These are phyloP conservation scores for Maniola hyperantus DNA, from an alignment of 2,888 invertebrate genomes.

Conservation along the genomic window DNA sequence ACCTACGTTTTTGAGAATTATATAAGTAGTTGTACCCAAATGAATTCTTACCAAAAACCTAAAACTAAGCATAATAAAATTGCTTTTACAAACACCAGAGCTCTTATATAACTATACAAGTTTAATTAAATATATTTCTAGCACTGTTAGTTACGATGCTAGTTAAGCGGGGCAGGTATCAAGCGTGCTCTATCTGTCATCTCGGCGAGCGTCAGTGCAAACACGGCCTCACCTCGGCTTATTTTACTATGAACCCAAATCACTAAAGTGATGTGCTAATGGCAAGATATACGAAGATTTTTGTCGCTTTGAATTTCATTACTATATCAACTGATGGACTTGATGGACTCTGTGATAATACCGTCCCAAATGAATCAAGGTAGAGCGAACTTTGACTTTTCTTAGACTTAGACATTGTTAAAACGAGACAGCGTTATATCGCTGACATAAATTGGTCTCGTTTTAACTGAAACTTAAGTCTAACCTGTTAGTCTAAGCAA, in stretches of 20 bases:
- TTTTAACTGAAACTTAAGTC: too few relatives aligned
- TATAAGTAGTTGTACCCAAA: too few relatives aligned
- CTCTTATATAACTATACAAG: conserved; percentile 22
- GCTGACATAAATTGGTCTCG: too few relatives aligned
- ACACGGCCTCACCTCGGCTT: conserved; percentile 61
- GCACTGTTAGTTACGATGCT: conserved; percentile 12
- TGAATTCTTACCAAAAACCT: too few relatives aligned
- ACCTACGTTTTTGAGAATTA: too few relatives aligned
- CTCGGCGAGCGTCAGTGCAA: conserved; percentile 68
- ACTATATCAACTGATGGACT: not conserved
- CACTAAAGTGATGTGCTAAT: conserved; percentile 3
- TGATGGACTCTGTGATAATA: not conserved
- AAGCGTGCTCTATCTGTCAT: conserved; percentile 79
- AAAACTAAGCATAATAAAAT: too few relatives aligned
- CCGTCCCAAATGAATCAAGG: too few relatives aligned
- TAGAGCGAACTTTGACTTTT: too few relatives aligned
- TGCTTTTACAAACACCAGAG: not conserved
- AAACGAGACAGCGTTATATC: too few relatives aligned
- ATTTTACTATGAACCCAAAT: conserved; percentile 63
- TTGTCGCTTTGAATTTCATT: not conserved
- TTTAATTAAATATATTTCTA: conserved; percentile 9
- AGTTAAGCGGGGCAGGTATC: conserved; percentile 12
- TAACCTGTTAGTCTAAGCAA: too few relatives aligned
- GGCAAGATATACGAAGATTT: not conserved
- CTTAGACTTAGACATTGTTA: too few relatives aligned